Percentiles rank a stretch among this genome's conserved stretches.
Conservation (phyloP, 2,797 vertebrate genomes). For the Danio tinwini region DNA sequence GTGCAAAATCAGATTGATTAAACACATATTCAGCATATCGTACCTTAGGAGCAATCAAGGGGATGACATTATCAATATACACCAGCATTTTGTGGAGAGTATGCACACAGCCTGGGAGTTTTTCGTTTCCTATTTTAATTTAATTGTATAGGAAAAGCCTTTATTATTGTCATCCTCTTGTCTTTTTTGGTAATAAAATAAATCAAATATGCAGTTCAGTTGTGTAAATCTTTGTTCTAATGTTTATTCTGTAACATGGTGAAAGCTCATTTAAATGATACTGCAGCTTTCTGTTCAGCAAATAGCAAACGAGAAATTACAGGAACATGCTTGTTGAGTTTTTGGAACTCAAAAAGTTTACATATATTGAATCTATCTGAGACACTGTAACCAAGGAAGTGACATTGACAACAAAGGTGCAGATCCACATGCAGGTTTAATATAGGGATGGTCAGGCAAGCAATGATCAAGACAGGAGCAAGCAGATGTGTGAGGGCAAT, state of each 20-base stretch:
- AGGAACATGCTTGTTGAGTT: not conserved
- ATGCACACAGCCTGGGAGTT: not conserved
- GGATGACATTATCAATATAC: conserved; percentile 16
- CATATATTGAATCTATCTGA: not conserved
- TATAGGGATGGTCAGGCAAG: too few relatives aligned
- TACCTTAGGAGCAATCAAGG: conserved; percentile 1
- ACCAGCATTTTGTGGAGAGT: not conserved
- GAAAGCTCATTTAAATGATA: conserved; percentile 17
- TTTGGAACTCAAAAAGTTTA: not conserved
- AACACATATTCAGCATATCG: conserved; percentile 17
- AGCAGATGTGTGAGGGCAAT: too few relatives aligned
- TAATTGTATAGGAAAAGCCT: not conserved
- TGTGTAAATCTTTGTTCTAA: conserved; percentile 13
- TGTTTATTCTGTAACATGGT: conserved; percentile 21
- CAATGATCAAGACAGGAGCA: too few relatives aligned
- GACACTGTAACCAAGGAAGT: too few relatives aligned
- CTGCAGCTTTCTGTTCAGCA: not conserved
- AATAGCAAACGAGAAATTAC: not conserved
- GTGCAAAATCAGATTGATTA: not conserved
- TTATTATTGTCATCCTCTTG: not conserved
- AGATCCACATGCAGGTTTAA: too few relatives aligned
- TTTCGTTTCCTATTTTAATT: too few relatives aligned
- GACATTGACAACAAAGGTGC: too few relatives aligned
- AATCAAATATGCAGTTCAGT: conserved; percentile 3
- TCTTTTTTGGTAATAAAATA: not conserved